A percentile compares a stretch with the other conserved stretches of the same genome.
These are phyloP conservation scores for Littorina saxatilis DNA, from an alignment of 1,140 invertebrate genomes.

Conservation along the genomic window DNA sequence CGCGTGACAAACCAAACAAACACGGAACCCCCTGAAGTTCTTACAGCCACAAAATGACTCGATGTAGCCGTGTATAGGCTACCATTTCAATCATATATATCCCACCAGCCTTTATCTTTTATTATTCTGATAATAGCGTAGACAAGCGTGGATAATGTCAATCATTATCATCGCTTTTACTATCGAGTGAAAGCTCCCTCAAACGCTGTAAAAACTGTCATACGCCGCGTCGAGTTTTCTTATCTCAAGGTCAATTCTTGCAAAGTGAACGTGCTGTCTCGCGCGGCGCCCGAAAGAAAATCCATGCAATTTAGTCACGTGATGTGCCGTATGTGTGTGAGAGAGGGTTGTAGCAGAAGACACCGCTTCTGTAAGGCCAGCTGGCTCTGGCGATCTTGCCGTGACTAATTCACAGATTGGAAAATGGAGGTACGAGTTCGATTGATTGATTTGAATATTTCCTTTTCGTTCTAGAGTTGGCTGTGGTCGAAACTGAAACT, in stretches of 20 bases:
- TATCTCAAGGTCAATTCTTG: constrained; percentile 29
- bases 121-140: neutral
- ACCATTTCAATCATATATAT: neutral
- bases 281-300: constrained; percentile 16
- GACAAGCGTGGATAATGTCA: no score
- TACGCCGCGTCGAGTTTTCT: neutral
- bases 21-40: no score
- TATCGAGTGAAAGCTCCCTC: neutral
- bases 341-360: constrained; percentile 21
- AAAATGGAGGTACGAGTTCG: constrained; percentile 5
- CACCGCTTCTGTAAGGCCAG: constrained; percentile 8
- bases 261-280: constrained; percentile 33
- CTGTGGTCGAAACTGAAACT: neutral
- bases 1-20: no score
- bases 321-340: constrained; percentile 31
- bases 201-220: neutral
- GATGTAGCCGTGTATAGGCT: no score
- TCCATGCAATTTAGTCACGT: constrained; percentile 32
- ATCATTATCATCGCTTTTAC: no score
- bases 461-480: neutral
- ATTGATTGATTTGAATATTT: neutral
- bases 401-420: neutral
- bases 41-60: no score
- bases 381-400: neutral
- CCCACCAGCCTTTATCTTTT: neutral